A percentile compares a stretch with the other conserved stretches of the same genome.
phyloP scores from a whole-genome alignment of 2,797 vertebrate species.

The Alfaro cultratus region DNA sequence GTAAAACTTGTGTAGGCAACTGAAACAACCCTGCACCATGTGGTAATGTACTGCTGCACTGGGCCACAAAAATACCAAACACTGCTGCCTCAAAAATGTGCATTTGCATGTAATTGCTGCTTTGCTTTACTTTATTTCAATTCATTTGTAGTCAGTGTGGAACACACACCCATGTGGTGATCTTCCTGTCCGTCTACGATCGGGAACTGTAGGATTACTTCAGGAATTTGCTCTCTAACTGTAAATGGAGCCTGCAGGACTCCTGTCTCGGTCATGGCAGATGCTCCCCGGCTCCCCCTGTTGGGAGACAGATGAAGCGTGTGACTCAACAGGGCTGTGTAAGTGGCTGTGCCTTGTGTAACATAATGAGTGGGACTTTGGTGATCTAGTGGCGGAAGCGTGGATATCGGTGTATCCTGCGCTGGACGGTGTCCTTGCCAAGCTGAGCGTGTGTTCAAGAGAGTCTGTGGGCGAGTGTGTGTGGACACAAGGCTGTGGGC shows the following conservation, averaged over 20 bases:
- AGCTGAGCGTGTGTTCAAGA: constrained; percentile 50
- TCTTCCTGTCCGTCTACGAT: constrained; percentile 61
- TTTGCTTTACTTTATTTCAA: constrained; percentile 52
- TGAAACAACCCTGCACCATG: constrained; percentile 39
- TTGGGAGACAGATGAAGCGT: constrained; percentile 84
- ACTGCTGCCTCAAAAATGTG: constrained; percentile 65
- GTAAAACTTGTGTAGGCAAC: constrained; percentile 32
- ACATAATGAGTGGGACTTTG: constrained; percentile 57
- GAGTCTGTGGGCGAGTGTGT: constrained; percentile 60
- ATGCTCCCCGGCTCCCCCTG: constrained; percentile 81
- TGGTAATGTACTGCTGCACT: constrained; percentile 38
- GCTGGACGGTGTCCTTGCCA: constrained; percentile 74
- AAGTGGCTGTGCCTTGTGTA: constrained; percentile 32
- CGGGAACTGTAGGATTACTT: constrained; percentile 48
- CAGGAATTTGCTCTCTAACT: constrained; percentile 50
- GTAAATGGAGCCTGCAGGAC: constrained; percentile 29
- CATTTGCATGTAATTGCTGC: constrained; percentile 71
- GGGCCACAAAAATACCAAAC: constrained; percentile 44
- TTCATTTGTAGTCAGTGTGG: constrained; percentile 57
- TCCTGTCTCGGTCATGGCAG: constrained; percentile 57
- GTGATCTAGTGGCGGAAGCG: constrained; percentile 73
- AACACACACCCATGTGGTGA: constrained; percentile 61
- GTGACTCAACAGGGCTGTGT: constrained; percentile 70
- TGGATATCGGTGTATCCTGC: constrained; percentile 72
- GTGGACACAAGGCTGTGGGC: constrained; percentile 69